Conservation (phyloP, 2,113 vertebrate genomes). For the Xiphophorus hellerii region DNA sequence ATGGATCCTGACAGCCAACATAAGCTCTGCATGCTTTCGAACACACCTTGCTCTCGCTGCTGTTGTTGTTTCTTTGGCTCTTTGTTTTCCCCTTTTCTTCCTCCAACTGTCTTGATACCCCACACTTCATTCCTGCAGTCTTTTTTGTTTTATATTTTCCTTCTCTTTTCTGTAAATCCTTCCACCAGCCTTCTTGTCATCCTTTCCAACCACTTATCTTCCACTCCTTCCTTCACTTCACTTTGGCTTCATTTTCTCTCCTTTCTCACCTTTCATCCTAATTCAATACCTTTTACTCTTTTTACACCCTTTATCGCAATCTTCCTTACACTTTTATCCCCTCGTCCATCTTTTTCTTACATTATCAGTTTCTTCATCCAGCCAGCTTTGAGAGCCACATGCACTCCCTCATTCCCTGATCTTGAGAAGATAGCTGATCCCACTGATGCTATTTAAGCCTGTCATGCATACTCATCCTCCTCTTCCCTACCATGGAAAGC, state of each 20-base stretch:
- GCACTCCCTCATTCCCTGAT: conserved; percentile 51
- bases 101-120: conserved; percentile 19
- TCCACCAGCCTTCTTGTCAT: conserved; percentile 5
- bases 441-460: conserved; percentile 71
- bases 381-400: conserved; percentile 41
- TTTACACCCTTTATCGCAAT: conserved; percentile 33
- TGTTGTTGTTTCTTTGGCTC: conserved; percentile 11
- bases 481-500: conserved; percentile 33
- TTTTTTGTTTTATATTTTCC: not conserved
- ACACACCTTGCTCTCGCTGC: not conserved
- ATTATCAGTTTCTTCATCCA: conserved; percentile 53
- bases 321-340: conserved; percentile 34
- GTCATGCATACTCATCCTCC: conserved; percentile 49
- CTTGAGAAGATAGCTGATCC: conserved; percentile 70
- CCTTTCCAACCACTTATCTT: conserved; percentile 4
- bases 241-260: conserved; percentile 6
- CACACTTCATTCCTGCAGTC: not conserved
- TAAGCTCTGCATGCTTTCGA: conserved; percentile 19
- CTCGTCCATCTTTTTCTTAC: conserved; percentile 31
- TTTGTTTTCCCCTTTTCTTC: conserved; percentile 9
- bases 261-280: conserved; percentile 39
- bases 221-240: not conserved
- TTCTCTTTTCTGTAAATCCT: not conserved
- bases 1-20: conserved; percentile 61
- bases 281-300: conserved; percentile 31